Percentiles rank a stretch among this genome's conserved stretches.
Evolutionary conservation across 2,797 vertebrate genomes (phyloP).

Genomic region (Epinephelus malabaricus): DNA sequence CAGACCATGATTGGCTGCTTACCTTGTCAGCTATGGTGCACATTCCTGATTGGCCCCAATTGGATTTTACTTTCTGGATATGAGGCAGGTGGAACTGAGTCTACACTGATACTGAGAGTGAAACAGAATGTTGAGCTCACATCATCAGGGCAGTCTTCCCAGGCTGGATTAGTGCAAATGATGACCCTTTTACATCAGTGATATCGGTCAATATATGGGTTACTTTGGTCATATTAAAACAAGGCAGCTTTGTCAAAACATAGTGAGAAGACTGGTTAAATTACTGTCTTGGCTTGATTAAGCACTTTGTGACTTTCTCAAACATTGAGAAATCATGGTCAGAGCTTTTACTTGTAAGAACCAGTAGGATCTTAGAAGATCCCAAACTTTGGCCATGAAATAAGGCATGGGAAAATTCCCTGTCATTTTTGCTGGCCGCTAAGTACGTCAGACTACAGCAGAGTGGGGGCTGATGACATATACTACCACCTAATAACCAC

Average conservation of each 20-base stretch:
- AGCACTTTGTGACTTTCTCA: background rate
- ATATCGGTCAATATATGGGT: background rate
- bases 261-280: background rate
- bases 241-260: background rate
- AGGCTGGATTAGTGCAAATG: background rate
- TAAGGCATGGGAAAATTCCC: slow-evolving; percentile 3
- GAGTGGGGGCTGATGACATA: slow-evolving; percentile 29
- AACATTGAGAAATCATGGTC: background rate
- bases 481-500: slow-evolving; percentile 38
- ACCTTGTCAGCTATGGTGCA: too few relatives aligned
- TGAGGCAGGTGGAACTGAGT: too few relatives aligned
- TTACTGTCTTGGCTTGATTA: background rate
- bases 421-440: background rate
- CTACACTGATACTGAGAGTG: too few relatives aligned
- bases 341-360: background rate
- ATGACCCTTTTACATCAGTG: background rate
- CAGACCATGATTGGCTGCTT: too few relatives aligned
- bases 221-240: background rate
- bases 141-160: too few relatives aligned
- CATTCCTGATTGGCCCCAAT: too few relatives aligned
- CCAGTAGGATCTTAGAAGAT: background rate
- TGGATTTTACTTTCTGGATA: too few relatives aligned
- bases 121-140: too few relatives aligned
- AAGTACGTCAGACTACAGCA: slow-evolving; percentile 15
- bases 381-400: background rate